Evolutionary conservation across 1,140 invertebrate genomes (phyloP).

Genomic region (Drosophila bipectinata): DNA sequence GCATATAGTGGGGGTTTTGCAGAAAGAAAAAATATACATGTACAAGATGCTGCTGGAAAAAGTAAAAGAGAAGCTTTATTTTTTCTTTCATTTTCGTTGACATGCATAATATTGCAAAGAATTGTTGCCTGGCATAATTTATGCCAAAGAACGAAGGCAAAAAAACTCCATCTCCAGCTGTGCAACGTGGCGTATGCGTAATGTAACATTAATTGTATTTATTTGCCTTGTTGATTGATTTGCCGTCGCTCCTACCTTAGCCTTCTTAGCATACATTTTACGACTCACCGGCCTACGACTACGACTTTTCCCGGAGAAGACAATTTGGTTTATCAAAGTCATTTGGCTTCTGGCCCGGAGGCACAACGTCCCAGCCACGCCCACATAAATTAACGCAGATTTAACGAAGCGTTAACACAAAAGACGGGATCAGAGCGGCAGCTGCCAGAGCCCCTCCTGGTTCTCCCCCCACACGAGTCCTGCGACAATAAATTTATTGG

Average conservation of each 20-base stretch:
- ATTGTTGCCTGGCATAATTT: conserved; percentile 60
- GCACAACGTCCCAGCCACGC: conserved; percentile 41
- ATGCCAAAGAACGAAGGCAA: conserved; percentile 12
- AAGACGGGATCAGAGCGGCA: conserved; percentile 20
- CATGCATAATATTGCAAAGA: conserved; percentile 73
- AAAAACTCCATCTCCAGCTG: conserved; percentile 7
- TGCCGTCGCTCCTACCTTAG: conserved; percentile 17
- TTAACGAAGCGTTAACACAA: conserved; percentile 72
- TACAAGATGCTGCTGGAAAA: too few relatives aligned
- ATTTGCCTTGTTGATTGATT: conserved; percentile 79
- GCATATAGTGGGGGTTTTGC: conserved; percentile 30
- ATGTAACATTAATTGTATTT: conserved; percentile 80
- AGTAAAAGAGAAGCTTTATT: neutral
- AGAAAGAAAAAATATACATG: too few relatives aligned
- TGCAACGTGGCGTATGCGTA: conserved; percentile 64
- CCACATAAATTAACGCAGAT: conserved; percentile 75
- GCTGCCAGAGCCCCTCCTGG: conserved; percentile 2
- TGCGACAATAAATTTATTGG: conserved; percentile 78
- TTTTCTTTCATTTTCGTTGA: conserved; percentile 33
- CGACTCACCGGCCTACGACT: conserved; percentile 21
- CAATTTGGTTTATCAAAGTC: conserved; percentile 78
- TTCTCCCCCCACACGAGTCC: conserved; percentile 4
- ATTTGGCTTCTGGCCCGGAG: conserved; percentile 56
- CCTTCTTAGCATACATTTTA: conserved; percentile 15
- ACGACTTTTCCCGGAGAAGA: conserved; percentile 37